phyloP scores from a whole-genome alignment of 1,140 invertebrate species.

The Ceratina japonica region DNA sequence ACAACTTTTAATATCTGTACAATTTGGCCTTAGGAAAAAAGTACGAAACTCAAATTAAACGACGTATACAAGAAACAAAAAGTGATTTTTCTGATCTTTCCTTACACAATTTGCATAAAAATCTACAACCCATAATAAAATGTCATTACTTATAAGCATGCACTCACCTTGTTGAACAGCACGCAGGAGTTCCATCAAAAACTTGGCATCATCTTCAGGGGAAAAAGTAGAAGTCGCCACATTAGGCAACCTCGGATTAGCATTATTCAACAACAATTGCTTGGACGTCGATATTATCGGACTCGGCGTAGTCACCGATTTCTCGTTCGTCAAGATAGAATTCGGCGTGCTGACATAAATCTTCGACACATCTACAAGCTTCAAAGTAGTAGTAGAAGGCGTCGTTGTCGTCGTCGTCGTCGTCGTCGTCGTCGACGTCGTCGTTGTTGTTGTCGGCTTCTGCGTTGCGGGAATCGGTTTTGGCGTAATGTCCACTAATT shows the following conservation, averaged over 20 bases:
- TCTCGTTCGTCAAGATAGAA: background rate
- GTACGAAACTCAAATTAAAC: no score
- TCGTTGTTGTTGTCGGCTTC: constrained; percentile 25
- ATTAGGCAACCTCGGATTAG: constrained; percentile 45
- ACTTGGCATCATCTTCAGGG: constrained; percentile 74
- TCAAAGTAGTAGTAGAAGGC: constrained; percentile 38
- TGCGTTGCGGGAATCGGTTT: constrained; percentile 56
- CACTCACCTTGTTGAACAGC: constrained; percentile 56
- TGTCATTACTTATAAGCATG: background rate
- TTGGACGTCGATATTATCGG: constrained; percentile 32
- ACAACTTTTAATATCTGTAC: no score
- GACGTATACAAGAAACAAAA: no score
- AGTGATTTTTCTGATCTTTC: no score
- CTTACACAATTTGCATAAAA: no score
- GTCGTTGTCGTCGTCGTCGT: background rate
- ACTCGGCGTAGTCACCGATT: constrained; percentile 24
- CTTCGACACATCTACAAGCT: constrained; percentile 48
- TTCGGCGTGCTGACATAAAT: constrained; percentile 36
- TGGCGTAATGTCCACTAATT: constrained; percentile 40
- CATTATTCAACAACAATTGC: constrained; percentile 49
- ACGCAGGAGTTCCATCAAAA: constrained; percentile 67
- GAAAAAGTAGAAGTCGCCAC: constrained; percentile 65
- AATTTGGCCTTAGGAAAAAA: no score
- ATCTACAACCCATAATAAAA: no score
- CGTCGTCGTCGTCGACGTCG: background rate